These are phyloP conservation scores for Montipora foliosa DNA, from an alignment of 64 coral and sea anemone genomes.

Conservation along the genomic window DNA sequence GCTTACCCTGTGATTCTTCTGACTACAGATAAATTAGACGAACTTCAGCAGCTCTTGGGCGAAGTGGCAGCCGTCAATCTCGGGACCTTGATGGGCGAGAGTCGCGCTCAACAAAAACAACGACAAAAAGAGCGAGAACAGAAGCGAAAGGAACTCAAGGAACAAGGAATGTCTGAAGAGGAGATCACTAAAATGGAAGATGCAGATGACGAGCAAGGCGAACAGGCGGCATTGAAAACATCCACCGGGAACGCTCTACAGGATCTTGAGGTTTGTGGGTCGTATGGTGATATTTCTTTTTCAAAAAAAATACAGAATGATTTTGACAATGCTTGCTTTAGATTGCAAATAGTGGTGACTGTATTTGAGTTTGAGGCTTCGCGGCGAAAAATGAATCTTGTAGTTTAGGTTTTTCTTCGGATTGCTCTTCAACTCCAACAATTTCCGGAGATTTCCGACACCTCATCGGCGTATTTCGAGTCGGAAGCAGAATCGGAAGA, in stretches of 20 bases:
- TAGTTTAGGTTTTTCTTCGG: too few species aligned
- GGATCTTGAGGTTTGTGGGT: constrained; percentile 82
- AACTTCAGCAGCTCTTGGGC: constrained; percentile 83
- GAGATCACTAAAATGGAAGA: constrained; percentile 83
- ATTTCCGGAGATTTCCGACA: too few species aligned
- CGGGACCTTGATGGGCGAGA: constrained; percentile 79
- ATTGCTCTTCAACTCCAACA: too few species aligned
- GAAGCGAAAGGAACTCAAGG: constrained; percentile 73
- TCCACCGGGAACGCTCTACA: constrained; percentile 79
- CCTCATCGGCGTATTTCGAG: too few species aligned
- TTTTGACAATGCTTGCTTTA: not conserved
- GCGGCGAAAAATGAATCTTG: too few species aligned
- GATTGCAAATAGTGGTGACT: too few species aligned
- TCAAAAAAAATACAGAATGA: too few species aligned
- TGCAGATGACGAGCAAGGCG: constrained; percentile 84
- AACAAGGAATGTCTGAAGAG: constrained; percentile 82
- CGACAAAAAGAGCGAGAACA: constrained; percentile 77
- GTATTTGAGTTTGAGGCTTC: too few species aligned
- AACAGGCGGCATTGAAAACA: constrained; percentile 68
- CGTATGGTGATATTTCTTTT: too few species aligned
- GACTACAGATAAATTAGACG: constrained; percentile 83
- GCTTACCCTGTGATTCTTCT: not conserved
- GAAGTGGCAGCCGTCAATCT: constrained; percentile 72
- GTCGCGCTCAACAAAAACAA: constrained; percentile 78
- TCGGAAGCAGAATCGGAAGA: too few species aligned